Conservation (phyloP, 2,888 invertebrate species). For the Zootermopsis nevadensis region DNA sequence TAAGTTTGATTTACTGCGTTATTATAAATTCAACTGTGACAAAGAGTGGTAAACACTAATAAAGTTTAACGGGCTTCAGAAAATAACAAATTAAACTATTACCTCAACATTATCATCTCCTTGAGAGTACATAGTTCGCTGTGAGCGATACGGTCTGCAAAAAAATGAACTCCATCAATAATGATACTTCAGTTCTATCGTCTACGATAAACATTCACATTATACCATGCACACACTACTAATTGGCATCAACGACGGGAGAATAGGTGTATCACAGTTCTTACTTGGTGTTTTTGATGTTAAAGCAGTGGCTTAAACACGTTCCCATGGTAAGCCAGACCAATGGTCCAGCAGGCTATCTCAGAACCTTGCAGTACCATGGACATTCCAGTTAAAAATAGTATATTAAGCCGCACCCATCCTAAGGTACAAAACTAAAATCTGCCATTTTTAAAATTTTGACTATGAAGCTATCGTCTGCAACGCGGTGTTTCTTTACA, state of each 20-base stretch:
- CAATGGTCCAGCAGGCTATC: conserved; percentile 34
- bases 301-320: conserved; percentile 52
- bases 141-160: conserved; percentile 48
- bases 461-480: conserved; percentile 12
- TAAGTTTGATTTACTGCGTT: no score
- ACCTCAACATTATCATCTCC: conserved; percentile 50
- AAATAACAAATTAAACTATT: conserved; percentile 1
- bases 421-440: background rate
- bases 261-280: background rate
- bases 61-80: no score
- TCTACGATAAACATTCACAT: background rate
- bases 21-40: no score
- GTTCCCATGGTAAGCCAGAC: conserved; percentile 51
- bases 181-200: background rate
- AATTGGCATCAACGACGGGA: background rate
- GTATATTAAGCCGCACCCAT: conserved; percentile 39
- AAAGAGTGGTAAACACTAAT: no score
- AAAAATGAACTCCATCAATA: background rate
- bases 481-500: background rate
- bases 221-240: background rate
- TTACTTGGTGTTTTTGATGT: conserved; percentile 43
- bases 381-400: conserved; percentile 29
- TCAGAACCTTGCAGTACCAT: conserved; percentile 27
- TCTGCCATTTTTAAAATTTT: conserved; percentile 36
- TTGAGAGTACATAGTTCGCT: conserved; percentile 50